Evolutionary conservation across 2,113 vertebrate species (phyloP), one percentile per base, ranked within the genome.

Genomic region (Lasiurus borealis): DNA sequence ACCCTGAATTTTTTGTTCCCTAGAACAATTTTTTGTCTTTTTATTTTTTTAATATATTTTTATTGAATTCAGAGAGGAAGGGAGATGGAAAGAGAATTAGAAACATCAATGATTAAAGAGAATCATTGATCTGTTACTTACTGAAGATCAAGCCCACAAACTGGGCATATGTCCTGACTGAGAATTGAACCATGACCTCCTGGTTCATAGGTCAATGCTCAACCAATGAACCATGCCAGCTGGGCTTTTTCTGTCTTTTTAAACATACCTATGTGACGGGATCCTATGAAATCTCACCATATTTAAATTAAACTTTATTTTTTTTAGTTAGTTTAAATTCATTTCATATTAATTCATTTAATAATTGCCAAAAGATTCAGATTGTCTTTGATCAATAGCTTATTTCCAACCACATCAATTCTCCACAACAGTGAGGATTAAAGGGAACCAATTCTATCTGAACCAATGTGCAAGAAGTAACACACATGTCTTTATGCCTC

Each of bases 301-400:
- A 13, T 46, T 96, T 87, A 92, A 91, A 93, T 48, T 44, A 44
- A 78, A 88, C 21, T 52, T 81, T n/a, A n/a, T n/a, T n/a, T n/a
- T n/a, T n/a, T n/a, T n/a, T 50, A 68, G 40, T 21, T 85, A 73
- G 29, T 66, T 66, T 31, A 66, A 66, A 15, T 44, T 96, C 44
- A 92, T 93, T 78, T 92, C 68, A 19, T 80, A 83, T 59, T 72
- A 66, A 78, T 66, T 87, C 50, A 77, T 23, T 82, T 83, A 95
- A 93, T 93, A 94, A 93, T 88, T 83, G 31, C 8, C 54, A 8
- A 83, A 95, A 85, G 10, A 90, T 66, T 75, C 40, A 48, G 72
- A 59, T 27, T 78, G 25, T 82, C 88, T 96, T 95, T 89, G 94
- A 84, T 57, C 84, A 95, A 36, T 54, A 40, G 25, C 36, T 85